A percentile compares a stretch with the other conserved stretches of the same genome.
Evolutionary conservation across 92 coral and sea anemone genomes (phyloP).

Genomic region (Parazoanthus swiftii): DNA sequence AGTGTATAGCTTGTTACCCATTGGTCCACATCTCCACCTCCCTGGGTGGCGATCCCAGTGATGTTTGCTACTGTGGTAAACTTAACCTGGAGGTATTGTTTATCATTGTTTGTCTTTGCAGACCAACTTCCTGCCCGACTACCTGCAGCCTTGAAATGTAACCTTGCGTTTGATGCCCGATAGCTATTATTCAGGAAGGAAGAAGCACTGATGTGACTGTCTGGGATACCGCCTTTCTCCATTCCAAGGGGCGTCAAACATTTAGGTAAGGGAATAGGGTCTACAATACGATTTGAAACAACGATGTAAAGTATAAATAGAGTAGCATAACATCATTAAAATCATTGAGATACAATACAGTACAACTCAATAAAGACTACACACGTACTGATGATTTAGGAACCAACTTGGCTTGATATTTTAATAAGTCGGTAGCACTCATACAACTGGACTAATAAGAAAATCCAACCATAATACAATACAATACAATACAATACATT

Average conservation of each 20-base stretch:
- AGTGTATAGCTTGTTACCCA: slow-evolving; percentile 11
- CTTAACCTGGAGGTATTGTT: slow-evolving; percentile 5
- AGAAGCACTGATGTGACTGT: slow-evolving; percentile 2
- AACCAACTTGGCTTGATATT: too few species aligned
- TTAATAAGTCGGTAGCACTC: too few species aligned
- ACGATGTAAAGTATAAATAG: too few species aligned
- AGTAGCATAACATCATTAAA: too few species aligned
- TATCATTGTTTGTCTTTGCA: not conserved
- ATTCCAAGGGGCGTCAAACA: slow-evolving; percentile 23
- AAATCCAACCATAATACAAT: too few species aligned
- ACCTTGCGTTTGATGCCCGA: slow-evolving; percentile 14
- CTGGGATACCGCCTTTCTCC: not conserved
- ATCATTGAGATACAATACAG: too few species aligned
- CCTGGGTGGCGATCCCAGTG: slow-evolving; percentile 26
- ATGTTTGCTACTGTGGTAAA: not conserved
- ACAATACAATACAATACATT: too few species aligned
- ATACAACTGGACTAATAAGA: too few species aligned
- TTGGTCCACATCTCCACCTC: not conserved
- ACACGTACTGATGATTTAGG: too few species aligned
- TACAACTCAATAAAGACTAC: too few species aligned
- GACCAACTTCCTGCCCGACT: slow-evolving; percentile 10
- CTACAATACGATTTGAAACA: not conserved
- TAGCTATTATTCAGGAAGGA: not conserved
- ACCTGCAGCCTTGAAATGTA: slow-evolving; percentile 14
- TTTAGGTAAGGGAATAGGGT: not conserved